These are phyloP conservation scores for Perdita meconis DNA, from an alignment of 2,888 invertebrate genomes.

Conservation along the genomic window DNA sequence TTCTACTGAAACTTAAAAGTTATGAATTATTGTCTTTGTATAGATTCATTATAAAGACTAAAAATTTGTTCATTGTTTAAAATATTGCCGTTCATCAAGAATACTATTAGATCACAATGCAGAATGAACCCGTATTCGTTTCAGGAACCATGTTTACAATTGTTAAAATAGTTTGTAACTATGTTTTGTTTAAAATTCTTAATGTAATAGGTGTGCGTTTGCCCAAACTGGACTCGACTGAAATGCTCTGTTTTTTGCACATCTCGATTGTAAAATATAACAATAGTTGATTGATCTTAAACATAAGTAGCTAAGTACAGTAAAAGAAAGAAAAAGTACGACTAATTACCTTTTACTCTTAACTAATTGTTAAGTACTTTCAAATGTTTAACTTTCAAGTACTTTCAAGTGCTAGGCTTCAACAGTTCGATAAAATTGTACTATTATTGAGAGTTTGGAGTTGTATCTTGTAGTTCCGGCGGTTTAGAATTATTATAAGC, in stretches of 20 bases:
- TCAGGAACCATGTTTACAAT: conserved; percentile 16
- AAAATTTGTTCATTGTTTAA: conserved; percentile 3
- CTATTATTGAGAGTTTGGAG: not conserved
- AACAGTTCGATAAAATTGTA: conserved; percentile 15
- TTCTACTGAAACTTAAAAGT: not conserved
- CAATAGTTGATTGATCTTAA: not conserved
- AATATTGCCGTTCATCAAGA: not conserved
- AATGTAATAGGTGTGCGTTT: not conserved
- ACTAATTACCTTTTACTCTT: not conserved
- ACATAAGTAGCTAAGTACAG: conserved; percentile 5
- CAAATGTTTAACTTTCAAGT: too few species aligned
- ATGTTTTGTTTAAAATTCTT: not conserved
- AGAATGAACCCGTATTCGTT: not conserved
- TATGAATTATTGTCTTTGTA: not conserved
- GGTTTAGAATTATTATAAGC: conserved; percentile 40
- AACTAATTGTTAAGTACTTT: conserved; percentile 1
- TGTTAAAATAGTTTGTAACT: conserved; percentile 10
- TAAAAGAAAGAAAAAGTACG: conserved; percentile 1
- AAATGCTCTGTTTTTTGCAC: not conserved
- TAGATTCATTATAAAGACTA: not conserved
- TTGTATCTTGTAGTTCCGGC: not conserved
- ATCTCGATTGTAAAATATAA: not conserved
- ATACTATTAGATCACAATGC: not conserved
- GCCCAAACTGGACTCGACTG: not conserved
- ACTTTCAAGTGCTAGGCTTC: not conserved